Base-by-base conservation (phyloP, 2,113 vertebrate genomes). In the Syngnathoides biaculeatus region DNA sequence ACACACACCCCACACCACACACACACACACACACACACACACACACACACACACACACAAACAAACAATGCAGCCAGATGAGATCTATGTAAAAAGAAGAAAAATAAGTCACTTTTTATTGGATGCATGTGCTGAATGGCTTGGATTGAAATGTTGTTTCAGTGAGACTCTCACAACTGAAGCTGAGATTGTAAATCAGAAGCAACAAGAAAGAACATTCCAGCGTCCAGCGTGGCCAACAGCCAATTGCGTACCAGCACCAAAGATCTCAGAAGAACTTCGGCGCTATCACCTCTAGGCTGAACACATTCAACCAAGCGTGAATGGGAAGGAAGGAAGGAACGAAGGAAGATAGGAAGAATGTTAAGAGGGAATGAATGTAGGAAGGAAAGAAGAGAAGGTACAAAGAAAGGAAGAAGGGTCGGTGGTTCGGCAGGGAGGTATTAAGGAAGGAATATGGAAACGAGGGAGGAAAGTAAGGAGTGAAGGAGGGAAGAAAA, bases 1-100 rank as follows among this genome's bases (percentile, higher is more conserved):
- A 45, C 48, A 39, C 53, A 42, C 52, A 24, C 40, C n/a, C n/a
- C n/a, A n/a, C n/a, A n/a, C n/a, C 59, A 55, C 40, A 53, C 55
- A 24, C 55, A 57, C 55, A n/a, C 30, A 24, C 55, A 57, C 10
- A 35, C n/a, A 30, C 30, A 15, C 8, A 19, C 59, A 55, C 40
- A 53, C 55, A 24, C 55, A 57, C 55, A n/a, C 30, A 24, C 55
- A 57, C 10, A 35, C n/a, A 30, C 30, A 15, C 8, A 19, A 22
- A n/a, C 17, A 61, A 38, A 62, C 59, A 42, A 20, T 24, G 59
- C 40, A 26, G 52, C 12, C 22, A 55, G 26, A 55, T 14, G 24
- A 55, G 52, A 20, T 52, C 2, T 11, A 52, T 22, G n/a, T 22
- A 4, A 52, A 43, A 26, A 55, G 12, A 55, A 55, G 52, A 55